phyloP scores from a whole-genome alignment of 2,797 vertebrate species.

The Labeo calbasu region DNA sequence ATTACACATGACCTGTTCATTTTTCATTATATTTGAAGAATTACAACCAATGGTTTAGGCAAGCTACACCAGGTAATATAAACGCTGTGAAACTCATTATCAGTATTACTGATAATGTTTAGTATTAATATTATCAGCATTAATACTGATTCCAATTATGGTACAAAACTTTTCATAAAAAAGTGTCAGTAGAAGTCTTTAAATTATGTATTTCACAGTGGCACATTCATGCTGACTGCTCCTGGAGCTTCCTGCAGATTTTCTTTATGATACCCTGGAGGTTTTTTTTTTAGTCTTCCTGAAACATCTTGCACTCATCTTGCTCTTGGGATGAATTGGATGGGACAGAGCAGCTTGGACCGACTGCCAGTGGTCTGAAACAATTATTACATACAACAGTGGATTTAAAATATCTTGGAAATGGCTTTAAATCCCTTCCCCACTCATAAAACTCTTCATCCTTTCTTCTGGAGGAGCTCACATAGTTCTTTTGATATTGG shows the following conservation, averaged over 20 bases:
- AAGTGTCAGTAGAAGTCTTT: background rate
- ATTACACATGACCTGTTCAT: background rate
- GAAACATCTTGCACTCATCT: constrained; percentile 8
- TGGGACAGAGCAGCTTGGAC: constrained; percentile 44
- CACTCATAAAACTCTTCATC: background rate
- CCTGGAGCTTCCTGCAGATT: background rate
- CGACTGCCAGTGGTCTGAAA: background rate
- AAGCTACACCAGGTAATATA: background rate
- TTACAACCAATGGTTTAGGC: background rate
- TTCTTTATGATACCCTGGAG: constrained; percentile 20
- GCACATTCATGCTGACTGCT: background rate
- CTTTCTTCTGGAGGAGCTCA: background rate
- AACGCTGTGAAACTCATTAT: constrained; percentile 9
- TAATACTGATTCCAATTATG: constrained; percentile 15
- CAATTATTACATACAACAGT: background rate
- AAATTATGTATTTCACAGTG: constrained; percentile 1
- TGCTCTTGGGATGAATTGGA: constrained; percentile 57
- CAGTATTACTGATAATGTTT: background rate
- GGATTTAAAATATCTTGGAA: constrained; percentile 2
- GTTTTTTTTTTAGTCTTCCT: background rate
- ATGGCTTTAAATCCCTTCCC: background rate
- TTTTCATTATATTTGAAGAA: constrained; percentile 12
- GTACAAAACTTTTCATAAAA: background rate
- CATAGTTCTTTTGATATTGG: background rate
- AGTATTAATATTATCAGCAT: no score